A percentile compares a stretch with the other conserved stretches of the same genome.
Conservation (phyloP, 1,140 invertebrate species). For the Bombus confusus region DNA sequence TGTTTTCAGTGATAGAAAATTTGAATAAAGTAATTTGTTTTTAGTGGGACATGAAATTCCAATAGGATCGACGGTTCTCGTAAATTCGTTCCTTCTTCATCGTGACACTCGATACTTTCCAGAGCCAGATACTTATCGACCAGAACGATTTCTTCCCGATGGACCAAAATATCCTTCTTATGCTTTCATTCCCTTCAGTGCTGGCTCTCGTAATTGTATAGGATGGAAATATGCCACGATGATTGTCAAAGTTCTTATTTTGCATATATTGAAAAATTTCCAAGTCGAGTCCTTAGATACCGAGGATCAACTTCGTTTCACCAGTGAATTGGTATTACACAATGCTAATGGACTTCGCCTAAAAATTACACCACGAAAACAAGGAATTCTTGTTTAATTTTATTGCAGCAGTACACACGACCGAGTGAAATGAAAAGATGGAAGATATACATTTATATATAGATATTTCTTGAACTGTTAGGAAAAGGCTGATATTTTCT, state of each 20-base stretch:
- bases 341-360: conserved; percentile 72
- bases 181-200: conserved; percentile 85
- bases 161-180: conserved; percentile 80
- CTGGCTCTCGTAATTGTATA: conserved; percentile 83
- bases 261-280: conserved; percentile 83
- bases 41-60: conserved; percentile 73
- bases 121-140: conserved; percentile 85
- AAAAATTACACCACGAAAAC: conserved; percentile 67
- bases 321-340: conserved; percentile 70
- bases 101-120: conserved; percentile 83
- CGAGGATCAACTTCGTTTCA: conserved; percentile 68
- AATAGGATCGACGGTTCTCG: conserved; percentile 72
- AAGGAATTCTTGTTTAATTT: not conserved
- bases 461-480: not conserved
- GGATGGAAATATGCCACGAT: conserved; percentile 84
- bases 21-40: conserved; percentile 33
- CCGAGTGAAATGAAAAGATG: not conserved
- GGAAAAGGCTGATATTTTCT: conserved; percentile 11
- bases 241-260: conserved; percentile 84
- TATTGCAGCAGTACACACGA: not conserved
- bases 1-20: not conserved
- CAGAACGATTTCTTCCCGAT: conserved; percentile 84
- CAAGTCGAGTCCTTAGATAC: conserved; percentile 76
- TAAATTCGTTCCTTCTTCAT: conserved; percentile 82
- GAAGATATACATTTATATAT: not conserved